Evolutionary conservation across 2,113 vertebrate species (phyloP), one percentile per base, ranked within the genome.

Genomic region (Otus sunia): DNA sequence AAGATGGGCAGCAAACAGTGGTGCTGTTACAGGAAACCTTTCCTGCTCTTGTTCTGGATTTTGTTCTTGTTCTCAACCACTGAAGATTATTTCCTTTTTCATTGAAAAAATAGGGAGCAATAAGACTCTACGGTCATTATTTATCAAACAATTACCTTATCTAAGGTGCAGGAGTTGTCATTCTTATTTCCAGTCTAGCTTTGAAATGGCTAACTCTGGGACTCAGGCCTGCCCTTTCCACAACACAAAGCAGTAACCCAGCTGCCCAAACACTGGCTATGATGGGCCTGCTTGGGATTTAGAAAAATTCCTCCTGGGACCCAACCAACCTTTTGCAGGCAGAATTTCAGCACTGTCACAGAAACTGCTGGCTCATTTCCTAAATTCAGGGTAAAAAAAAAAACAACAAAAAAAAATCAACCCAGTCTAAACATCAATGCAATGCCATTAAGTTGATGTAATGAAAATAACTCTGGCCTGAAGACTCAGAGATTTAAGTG

Each of bases 401-500:
- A 27, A 17, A 15, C 8, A 21, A 37, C 4, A 27, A 12, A 45
- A 36, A 45, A 49, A 86, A 41, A 76, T 36, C n/a, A 82, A 52
- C n/a, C 3, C n/a, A 43, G 13, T 73, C 53, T 76, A 94, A 88
- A 77, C 29, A 75, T 83, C 91, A 91, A 1, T 47, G n/a, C 50
- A 90, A 69, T 7, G 5, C 71, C 58, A 82, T 60, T 91, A 79
- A 82, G 91, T 77, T 4, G 1, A 66, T 39, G 26, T 69, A 75
- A 85, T 23, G 6, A 96, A 94, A 97, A 95, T 94, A 91, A 85
- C 80, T 92, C 66, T 53, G 84, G 68, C 80, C 86, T 88, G 66
- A 91, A 95, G 92, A 94, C 67, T 85, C 7, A 12, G 86, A 91
- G 91, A 92, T 92, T 89, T 89, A 92, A 94, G 93, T 60, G 72